phyloP scores from a whole-genome alignment of 2,113 vertebrate genomes.

The Pholis gunnellus region DNA sequence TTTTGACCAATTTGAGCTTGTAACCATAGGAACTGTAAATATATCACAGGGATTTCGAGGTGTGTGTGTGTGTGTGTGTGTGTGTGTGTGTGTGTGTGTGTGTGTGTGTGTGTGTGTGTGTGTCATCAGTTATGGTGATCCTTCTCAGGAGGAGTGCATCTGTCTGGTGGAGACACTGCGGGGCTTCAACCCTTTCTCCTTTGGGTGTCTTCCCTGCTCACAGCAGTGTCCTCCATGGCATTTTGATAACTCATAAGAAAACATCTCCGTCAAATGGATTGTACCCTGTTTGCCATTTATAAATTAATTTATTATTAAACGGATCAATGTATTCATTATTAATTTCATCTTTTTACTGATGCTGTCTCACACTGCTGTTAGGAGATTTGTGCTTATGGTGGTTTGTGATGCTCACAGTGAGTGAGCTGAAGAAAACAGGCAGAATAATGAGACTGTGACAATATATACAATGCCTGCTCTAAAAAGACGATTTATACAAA shows the following conservation, averaged over 20 bases:
- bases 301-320: slow-evolving; percentile 20
- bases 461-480: background rate
- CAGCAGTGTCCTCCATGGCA: slow-evolving; percentile 40
- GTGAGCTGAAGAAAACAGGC: background rate
- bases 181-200: slow-evolving; percentile 31
- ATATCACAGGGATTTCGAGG: background rate
- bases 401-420: background rate
- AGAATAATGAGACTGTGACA: background rate
- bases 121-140: background rate
- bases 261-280: slow-evolving; percentile 40
- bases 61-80: background rate
- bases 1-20: background rate
- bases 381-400: background rate
- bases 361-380: slow-evolving; percentile 7
- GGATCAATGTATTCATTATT: slow-evolving; percentile 21
- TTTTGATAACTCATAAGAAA: slow-evolving; percentile 48
- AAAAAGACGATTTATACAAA: background rate
- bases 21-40: slow-evolving; percentile 5
- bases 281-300: slow-evolving; percentile 44
- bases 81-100: background rate
- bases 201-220: slow-evolving; percentile 49
- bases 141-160: slow-evolving; percentile 20
- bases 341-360: slow-evolving; percentile 26
- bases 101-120: background rate
- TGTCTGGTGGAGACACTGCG: slow-evolving; percentile 44